Evolutionary conservation across 2,888 invertebrate species (phyloP), one percentile per base, ranked within the genome.

Genomic region (Amiota communis): DNA sequence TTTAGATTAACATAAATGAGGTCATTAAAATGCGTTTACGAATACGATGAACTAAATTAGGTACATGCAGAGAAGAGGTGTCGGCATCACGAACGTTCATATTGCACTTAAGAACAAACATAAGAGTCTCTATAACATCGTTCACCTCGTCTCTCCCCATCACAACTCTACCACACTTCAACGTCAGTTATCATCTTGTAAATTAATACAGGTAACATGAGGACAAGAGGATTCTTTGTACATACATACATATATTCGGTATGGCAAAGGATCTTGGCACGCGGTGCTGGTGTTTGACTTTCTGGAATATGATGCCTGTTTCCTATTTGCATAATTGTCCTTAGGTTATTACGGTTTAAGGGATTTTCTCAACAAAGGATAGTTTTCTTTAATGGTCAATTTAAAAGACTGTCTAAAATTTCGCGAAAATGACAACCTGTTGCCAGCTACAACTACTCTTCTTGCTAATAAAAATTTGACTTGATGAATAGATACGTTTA

Each of bases 1-100:
- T 85, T 83, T 84, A 80, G 85, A 83, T 83, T 83, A 86, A 86
- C 83, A 83, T 83, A 83, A 83, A 83, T 83, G 86, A 85, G 83
- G 85, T 85, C 83, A 83, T 83, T 83, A 83, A 83, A 83, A 86
- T 83, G 85, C 85, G 83, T 83, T 83, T 86, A 85, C 85, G 83
- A 59, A 51, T 71, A 20, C 63, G 59, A 61, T 63, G 61, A 61
- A 51, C 61, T 71, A 12, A 59, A 13, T 48, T 59, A 15, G 46
- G 49, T n/a, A n/a, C 46, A 48, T n/a, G 12, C n/a, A 36, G 46
- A 17, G 47, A 63, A 13, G 11, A 47, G n/a, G 17, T 11, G 59
- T 20, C 53, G 53, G 53, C 10, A 59, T 59, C 59, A 59, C 59
- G 59, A 59, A 59, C 17, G 36, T 36, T 36, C 4, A 23, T 36